phyloP scores from a whole-genome alignment of 2,113 vertebrate species.

The Cranoglanis bouderius region DNA sequence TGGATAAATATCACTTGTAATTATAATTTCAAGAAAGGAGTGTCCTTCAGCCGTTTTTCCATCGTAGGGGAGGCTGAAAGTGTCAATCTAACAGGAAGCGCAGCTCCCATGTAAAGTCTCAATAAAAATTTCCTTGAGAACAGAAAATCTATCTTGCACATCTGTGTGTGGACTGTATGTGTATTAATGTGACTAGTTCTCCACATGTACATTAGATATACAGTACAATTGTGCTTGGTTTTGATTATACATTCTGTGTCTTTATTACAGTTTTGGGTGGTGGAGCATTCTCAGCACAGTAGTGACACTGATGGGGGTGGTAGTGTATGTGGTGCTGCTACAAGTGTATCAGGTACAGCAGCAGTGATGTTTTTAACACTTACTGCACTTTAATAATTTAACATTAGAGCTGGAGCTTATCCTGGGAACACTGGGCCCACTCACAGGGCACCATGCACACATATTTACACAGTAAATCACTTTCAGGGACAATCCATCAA shows the following conservation, averaged over 20 bases:
- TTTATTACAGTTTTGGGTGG: too few species aligned
- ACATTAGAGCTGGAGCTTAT: not conserved
- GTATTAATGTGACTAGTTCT: too few species aligned
- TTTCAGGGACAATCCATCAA: not conserved
- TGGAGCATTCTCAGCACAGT: too few species aligned
- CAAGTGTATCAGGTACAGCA: too few species aligned
- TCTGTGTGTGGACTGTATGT: not conserved
- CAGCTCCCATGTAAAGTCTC: constrained; percentile 59
- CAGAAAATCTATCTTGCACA: not conserved
- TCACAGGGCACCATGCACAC: not conserved
- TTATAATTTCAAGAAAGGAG: constrained; percentile 17
- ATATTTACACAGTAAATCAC: not conserved
- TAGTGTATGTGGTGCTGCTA: too few species aligned
- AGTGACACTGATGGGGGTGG: too few species aligned
- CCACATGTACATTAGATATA: not conserved
- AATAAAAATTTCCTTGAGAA: constrained; percentile 66
- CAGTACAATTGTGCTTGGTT: not conserved
- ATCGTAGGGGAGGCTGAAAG: constrained; percentile 33
- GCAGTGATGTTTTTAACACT: not conserved
- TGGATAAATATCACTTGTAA: constrained; percentile 46
- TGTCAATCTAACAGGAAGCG: constrained; percentile 43
- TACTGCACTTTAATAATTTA: too few species aligned
- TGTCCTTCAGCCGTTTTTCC: constrained; percentile 32
- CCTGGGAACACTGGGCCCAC: not conserved
- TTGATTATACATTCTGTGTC: not conserved